Evolutionary conservation across 2,888 invertebrate species (phyloP), one percentile per base, ranked within the genome.

Genomic region (Scaptomyza polygonia): DNA sequence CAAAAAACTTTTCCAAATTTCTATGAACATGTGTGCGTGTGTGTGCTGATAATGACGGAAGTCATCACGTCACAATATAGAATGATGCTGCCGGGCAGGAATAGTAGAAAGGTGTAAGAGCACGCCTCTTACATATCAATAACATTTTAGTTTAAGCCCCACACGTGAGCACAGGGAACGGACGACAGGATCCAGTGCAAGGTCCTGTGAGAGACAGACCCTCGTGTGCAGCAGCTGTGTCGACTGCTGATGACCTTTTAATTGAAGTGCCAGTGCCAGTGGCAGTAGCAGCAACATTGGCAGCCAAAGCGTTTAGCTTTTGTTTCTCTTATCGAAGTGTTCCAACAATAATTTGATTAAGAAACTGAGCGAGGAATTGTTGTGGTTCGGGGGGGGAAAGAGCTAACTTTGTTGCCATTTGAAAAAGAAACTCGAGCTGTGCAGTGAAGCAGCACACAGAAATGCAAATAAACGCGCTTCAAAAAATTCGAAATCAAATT

Each of bases 211-310:
- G 21, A 48, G 25, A 25, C 55, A 14, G 21, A 48, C 29, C 55
- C 25, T 57, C 32, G 72, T 65, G 76, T 65, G 59, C 84, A 67
- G 71, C 85, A 88, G 78, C 85, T 85, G 85, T 88, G 84, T 73
- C 77, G 82, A 83, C 86, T 86, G 83, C 64, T 90, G 90, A 89
- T 90, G 89, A 78, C 82, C 86, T 88, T 89, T 88, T 89, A 90
- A 90, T 89, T 90, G 89, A 84, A 88, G 85, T 85, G 61, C 51
- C 54, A 76, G 55, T 39, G 61, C 51, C 44, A 43, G 40, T 9
- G 16, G 5, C 18, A 40, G 16, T 12, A 30, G 30, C 11, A 29
- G 12, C 45, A 29, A 3, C 16, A 34, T 14, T 6, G 30, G 30
- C 25, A 25, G 25, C 25, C 1, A 44, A 42, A 72, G 63, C 51